Base-by-base conservation (phyloP, 2,797 vertebrate genomes). In the Iguana delicatissima region DNA sequence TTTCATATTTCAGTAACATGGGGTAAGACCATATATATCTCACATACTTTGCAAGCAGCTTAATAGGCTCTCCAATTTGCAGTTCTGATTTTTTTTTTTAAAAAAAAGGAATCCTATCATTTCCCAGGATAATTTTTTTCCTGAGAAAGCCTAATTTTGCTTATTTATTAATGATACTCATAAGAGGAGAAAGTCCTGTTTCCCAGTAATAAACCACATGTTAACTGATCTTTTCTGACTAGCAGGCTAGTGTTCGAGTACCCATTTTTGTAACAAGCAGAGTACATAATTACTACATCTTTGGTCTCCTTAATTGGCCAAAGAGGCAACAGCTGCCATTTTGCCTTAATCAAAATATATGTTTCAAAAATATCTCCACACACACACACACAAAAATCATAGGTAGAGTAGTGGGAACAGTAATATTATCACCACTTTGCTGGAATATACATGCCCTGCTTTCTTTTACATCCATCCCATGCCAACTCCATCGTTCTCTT, bases 321-420 rank as follows among this genome's bases (percentile, higher is more conserved):
- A 93, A 93, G 1, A 72, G 89, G 87, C 50, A 94, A 89, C 83
- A 94, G 85, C 90, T 95, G 92, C 90, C 89, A 94, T 76, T 95
- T 92, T 92, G 79, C 79, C 38, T 86, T 84, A 95, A 95, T 96
- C 89, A 94, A 86, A 59, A 95, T 95, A 95, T 91, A 89, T 93
- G 18, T 42, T 88, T 94, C 76, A 93, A 62, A 93, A 95, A 88
- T 62, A 87, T 91, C 2, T 69, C 2, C 67, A 69, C 1, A 12
- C 29, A 69, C 29, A 32, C 24, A 89, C 57, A 84, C 73, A 83
- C n/a, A 87, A 84, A 29, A 87, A 42, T 80, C 81, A 84, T 59
- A 80, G 50, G 74, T 35, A 87, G 35, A n/a, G 46, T 64, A 55
- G 35, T 29, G 12, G 59, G 62, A 91, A 84, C 4, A 0, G 62